These are phyloP conservation scores for Zaprionus inermis DNA, from an alignment of 1,140 invertebrate species.

Conservation along the genomic window DNA sequence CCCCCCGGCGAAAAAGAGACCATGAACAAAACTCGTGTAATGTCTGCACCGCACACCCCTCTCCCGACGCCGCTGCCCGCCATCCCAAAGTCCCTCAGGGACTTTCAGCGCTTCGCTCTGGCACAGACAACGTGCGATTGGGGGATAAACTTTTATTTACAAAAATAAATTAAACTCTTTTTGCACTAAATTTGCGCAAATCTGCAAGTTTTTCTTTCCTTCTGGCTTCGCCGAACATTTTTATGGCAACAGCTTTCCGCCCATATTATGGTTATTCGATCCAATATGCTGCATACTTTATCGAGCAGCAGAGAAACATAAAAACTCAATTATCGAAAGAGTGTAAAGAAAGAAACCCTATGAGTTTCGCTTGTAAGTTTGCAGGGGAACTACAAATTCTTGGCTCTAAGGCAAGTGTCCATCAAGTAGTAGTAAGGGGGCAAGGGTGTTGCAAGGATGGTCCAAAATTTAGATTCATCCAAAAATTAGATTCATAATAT, in stretches of 20 bases:
- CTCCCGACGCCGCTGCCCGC: not conserved
- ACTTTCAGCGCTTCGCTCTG: not conserved
- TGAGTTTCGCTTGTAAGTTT: no score
- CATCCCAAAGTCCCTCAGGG: not conserved
- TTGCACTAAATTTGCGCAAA: slow-evolving; percentile 10
- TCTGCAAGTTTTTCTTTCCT: slow-evolving; percentile 2
- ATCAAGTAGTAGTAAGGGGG: no score
- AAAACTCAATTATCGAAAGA: not conserved
- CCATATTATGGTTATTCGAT: slow-evolving; percentile 6
- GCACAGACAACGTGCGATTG: slow-evolving; percentile 14
- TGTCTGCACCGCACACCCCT: not conserved
- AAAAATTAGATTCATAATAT: no score
- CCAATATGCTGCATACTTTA: not conserved
- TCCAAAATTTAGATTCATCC: no score
- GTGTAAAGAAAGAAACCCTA: not conserved
- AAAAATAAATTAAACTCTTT: slow-evolving; percentile 21
- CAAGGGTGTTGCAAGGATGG: no score
- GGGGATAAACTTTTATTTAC: slow-evolving; percentile 27
- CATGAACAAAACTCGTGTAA: slow-evolving; percentile 8
- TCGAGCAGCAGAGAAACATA: not conserved
- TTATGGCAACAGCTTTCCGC: not conserved
- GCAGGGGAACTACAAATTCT: no score
- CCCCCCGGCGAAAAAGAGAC: slow-evolving; percentile 4
- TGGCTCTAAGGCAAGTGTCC: no score
- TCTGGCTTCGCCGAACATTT: not conserved